phyloP scores from a whole-genome alignment of 2,888 invertebrate genomes.

The Drepana falcataria region DNA sequence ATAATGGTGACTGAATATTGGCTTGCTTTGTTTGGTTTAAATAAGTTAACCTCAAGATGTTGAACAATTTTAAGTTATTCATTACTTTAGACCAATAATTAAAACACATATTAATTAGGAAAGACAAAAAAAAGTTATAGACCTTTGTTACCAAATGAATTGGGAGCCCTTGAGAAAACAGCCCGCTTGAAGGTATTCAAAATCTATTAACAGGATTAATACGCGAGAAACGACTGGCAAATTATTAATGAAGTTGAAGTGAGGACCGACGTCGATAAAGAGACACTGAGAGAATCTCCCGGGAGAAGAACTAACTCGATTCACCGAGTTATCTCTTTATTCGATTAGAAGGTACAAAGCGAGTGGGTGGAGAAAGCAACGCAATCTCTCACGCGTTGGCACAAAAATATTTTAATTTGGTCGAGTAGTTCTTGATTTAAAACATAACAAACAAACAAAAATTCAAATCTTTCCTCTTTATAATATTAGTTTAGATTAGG shows the following conservation, averaged over 20 bases:
- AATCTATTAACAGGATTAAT: slow-evolving; percentile 11
- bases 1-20: no score
- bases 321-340: slow-evolving; percentile 16
- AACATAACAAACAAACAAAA: no score
- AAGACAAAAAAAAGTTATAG: background rate
- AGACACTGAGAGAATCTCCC: slow-evolving; percentile 1
- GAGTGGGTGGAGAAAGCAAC: slow-evolving; percentile 10
- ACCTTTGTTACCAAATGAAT: background rate
- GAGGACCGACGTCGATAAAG: background rate
- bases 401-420: background rate
- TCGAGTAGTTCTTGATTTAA: no score
- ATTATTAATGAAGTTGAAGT: slow-evolving; percentile 2
- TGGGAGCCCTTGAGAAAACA: slow-evolving; percentile 1
- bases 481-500: no score
- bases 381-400: slow-evolving; percentile 1
- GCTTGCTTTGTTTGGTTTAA: no score
- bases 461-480: no score
- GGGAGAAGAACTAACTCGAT: slow-evolving; percentile 4
- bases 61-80: background rate
- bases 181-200: slow-evolving; percentile 5
- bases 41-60: no score
- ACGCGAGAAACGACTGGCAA: slow-evolving; percentile 3
- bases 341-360: slow-evolving; percentile 13
- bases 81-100: background rate
- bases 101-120: background rate